Conservation (phyloP, 2,888 invertebrate species). For the Proisotoma minuta region DNA sequence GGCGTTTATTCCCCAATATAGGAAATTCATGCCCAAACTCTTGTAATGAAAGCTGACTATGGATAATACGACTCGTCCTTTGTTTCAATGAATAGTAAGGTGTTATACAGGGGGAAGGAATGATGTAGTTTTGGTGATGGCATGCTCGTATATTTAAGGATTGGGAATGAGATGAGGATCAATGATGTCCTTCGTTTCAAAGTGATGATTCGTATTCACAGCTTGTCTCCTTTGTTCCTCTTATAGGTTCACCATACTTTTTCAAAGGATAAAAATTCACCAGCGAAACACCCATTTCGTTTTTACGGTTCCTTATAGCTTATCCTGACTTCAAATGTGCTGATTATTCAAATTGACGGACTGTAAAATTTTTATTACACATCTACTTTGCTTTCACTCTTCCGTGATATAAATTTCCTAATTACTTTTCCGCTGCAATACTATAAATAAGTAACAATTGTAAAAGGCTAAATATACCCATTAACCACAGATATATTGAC, state of each 20-base stretch:
- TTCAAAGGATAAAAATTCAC: neutral
- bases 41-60: too few relatives aligned
- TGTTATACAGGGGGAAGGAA: neutral
- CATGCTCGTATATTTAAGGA: neutral
- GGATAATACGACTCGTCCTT: too few relatives aligned
- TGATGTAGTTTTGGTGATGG: neutral
- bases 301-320: conserved; percentile 7
- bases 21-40: too few relatives aligned
- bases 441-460: too few relatives aligned
- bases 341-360: conserved; percentile 18
- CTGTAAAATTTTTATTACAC: conserved; percentile 15
- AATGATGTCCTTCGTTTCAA: neutral
- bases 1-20: too few relatives aligned
- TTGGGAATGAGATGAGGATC: neutral
- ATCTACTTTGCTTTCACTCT: neutral
- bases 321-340: conserved; percentile 17
- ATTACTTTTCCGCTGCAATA: conserved; percentile 17
- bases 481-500: too few relatives aligned
- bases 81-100: neutral
- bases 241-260: neutral
- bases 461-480: too few relatives aligned
- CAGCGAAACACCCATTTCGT: conserved; percentile 1
- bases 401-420: neutral
- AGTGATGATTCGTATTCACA: conserved; percentile 14
- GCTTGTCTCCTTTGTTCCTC: neutral